Evolutionary conservation across 2,888 invertebrate species (phyloP).

Genomic region (Tetrapedia diversipes): DNA sequence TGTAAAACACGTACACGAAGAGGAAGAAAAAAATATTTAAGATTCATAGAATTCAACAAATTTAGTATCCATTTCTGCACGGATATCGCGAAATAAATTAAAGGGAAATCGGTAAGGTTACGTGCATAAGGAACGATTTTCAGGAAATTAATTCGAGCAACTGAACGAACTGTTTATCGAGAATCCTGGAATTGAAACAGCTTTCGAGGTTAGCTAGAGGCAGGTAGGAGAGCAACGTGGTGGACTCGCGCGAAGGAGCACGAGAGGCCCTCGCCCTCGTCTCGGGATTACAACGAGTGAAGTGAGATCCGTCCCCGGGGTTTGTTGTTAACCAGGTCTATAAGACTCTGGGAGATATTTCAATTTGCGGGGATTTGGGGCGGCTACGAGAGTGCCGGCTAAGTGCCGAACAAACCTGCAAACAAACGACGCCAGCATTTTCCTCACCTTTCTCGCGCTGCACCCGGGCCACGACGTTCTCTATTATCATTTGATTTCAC

Average conservation of each 20-base stretch:
- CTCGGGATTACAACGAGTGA: slow-evolving; percentile 73
- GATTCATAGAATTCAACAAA: no score
- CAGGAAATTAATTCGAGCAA: not conserved
- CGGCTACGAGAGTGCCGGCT: slow-evolving; percentile 63
- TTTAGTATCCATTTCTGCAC: no score
- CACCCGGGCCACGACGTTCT: slow-evolving; percentile 37
- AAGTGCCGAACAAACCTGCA: slow-evolving; percentile 72
- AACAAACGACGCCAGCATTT: slow-evolving; percentile 64
- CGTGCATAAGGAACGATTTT: no score
- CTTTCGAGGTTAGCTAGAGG: slow-evolving; percentile 11
- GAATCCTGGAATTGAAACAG: slow-evolving; percentile 5
- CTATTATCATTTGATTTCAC: slow-evolving; percentile 62
- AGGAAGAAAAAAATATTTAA: no score
- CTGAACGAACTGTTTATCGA: not conserved
- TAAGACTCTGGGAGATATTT: slow-evolving; percentile 77
- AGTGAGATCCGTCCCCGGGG: slow-evolving; percentile 74
- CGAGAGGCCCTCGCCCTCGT: slow-evolving; percentile 53
- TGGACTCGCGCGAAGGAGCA: slow-evolving; percentile 56
- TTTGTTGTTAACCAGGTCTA: slow-evolving; percentile 78
- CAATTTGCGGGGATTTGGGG: slow-evolving; percentile 77
- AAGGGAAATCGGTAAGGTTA: no score
- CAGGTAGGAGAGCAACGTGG: slow-evolving; percentile 42
- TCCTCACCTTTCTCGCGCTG: slow-evolving; percentile 49
- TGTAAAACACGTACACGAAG: no score
- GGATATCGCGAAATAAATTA: no score